Conservation (phyloP, 2,113 vertebrate genomes). For the Vulpes ferrilata region DNA sequence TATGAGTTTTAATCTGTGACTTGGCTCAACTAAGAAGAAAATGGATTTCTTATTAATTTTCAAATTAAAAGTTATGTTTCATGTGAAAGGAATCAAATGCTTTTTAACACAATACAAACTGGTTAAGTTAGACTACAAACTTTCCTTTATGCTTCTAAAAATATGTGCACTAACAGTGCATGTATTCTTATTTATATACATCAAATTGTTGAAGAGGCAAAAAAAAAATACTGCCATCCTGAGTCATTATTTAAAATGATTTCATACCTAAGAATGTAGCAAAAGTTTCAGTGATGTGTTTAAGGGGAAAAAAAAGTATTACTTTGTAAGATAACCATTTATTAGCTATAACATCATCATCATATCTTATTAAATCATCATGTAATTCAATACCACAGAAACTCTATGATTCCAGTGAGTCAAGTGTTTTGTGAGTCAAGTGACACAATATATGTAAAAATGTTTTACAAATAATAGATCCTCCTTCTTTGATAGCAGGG, state of each 20-base stretch:
- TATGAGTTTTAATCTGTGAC: background rate
- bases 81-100: constrained; percentile 44
- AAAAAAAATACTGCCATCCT: constrained; percentile 8
- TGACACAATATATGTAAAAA: constrained; percentile 58
- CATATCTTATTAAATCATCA: constrained; percentile 71
- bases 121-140: background rate
- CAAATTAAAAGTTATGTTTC: constrained; percentile 54
- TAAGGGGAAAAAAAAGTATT: constrained; percentile 14
- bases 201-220: constrained; percentile 36
- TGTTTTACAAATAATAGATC: constrained; percentile 25
- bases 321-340: constrained; percentile 60
- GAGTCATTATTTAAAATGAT: constrained; percentile 58
- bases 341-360: constrained; percentile 51
- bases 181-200: background rate
- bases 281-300: constrained; percentile 55
- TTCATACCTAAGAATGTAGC: constrained; percentile 29
- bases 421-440: constrained; percentile 76
- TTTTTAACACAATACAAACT: constrained; percentile 37
- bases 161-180: background rate
- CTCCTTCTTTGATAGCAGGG: background rate
- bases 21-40: constrained; percentile 55
- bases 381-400: constrained; percentile 70
- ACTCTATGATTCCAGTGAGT: constrained; percentile 69
- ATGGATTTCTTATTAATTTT: constrained; percentile 55
- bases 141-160: constrained; percentile 61